Evolutionary conservation across 2,888 invertebrate species (phyloP), one percentile per base, ranked within the genome.

Genomic region (Lepidochrysops patricia): DNA sequence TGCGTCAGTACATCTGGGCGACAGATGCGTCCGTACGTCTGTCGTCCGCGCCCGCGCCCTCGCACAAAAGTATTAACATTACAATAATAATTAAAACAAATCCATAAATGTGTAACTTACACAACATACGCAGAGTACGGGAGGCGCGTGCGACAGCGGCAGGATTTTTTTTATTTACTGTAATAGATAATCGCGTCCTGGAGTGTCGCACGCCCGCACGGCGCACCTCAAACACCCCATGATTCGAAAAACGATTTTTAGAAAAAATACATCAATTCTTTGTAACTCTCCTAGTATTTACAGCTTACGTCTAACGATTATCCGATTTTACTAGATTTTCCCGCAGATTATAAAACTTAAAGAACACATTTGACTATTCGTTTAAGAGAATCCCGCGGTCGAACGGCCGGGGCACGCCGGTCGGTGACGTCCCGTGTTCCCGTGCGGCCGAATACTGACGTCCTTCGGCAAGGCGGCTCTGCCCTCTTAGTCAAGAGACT

Each of bases 321-420:
- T 35, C 50, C 19, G 19, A 52, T 19, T 54, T 54, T 32, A 19
- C 4, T 32, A 4, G 49, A 56, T 58, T 57, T 58, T 57, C 60
- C 57, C 43, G 60, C 52, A 60, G 56, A 62, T 66, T 66, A 62
- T 61, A 62, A 63, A 63, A 62, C 58, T 34, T 58, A 62, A 69
- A 73, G 72, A 78, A 77, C 74, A 77, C 76, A 77, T 76, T 79
- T 76, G 74, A 75, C 79, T 78, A 79, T 68, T 67, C 23, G 32
- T 54, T 54, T 32, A 54, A 32, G 32, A 32, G 19, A 54, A 49
- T 56, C 56, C 57, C 43, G 12, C 25, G 7, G 15, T 6, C 35
- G 35, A n/a, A n/a, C 13, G n/a, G 35, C 4, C 4, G n/a, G 4
- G n/a, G n/a, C n/a, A n/a, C 34, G 34, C 34, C 34, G 34, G 4